Conservation (phyloP, 2,797 vertebrate genomes). For the Phoebastria nigripes region DNA sequence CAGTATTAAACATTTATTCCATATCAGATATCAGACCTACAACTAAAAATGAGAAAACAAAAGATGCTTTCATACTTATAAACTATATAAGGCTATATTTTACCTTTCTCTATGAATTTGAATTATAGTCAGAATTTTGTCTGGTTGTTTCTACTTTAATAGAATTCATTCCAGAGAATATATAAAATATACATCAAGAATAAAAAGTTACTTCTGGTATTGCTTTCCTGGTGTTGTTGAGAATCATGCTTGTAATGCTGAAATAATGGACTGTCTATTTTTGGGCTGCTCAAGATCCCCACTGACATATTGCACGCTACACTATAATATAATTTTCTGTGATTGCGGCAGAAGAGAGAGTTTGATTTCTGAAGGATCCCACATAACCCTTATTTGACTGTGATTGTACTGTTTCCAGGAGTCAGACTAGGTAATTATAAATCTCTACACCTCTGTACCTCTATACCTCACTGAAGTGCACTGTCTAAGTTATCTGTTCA, state of each 20-base stretch:
- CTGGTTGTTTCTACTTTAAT: background rate
- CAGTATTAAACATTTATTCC: background rate
- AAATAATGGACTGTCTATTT: background rate
- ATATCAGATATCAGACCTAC: background rate
- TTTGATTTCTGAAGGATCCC: background rate
- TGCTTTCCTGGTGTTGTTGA: background rate
- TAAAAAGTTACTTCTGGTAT: background rate
- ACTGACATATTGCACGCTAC: background rate
- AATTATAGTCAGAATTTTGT: background rate
- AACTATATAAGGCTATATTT: background rate
- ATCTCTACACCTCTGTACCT: background rate
- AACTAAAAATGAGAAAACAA: background rate
- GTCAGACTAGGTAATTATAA: background rate
- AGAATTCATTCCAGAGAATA: background rate
- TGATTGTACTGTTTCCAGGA: background rate
- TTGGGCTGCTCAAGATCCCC: background rate
- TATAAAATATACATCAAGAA: background rate
- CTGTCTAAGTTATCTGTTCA: background rate
- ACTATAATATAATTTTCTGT: too few relatives aligned
- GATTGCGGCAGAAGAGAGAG: fast-evolving
- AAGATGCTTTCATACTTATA: background rate
- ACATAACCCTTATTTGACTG: background rate
- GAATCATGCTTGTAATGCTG: background rate
- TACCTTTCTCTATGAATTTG: background rate
- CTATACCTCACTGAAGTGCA: background rate